Evolutionary conservation across 2,797 vertebrate genomes (phyloP).

Genomic region (Alosa sapidissima): DNA sequence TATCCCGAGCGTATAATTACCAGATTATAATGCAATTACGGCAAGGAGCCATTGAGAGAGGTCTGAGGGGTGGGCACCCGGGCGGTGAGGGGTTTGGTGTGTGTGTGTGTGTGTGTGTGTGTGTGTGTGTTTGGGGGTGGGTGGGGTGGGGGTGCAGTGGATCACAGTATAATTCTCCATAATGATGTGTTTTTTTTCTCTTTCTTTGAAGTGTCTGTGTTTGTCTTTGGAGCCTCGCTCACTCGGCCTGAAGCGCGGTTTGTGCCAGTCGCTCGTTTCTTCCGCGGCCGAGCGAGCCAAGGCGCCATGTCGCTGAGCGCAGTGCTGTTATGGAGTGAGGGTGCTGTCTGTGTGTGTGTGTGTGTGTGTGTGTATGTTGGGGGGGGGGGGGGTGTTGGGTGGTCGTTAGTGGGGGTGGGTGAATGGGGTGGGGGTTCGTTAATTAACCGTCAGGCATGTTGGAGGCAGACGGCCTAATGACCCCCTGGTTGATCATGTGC

Average conservation of each 20-base stretch:
- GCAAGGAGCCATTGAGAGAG: conserved; percentile 5
- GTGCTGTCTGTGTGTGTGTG: not conserved
- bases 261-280: not conserved
- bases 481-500: conserved; percentile 32
- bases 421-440: not conserved
- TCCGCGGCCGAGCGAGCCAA: not conserved
- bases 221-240: not conserved
- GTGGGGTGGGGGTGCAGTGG: not conserved
- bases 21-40: conserved; percentile 24
- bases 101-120: not conserved
- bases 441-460: conserved; percentile 28
- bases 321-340: not conserved
- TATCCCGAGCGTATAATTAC: conserved; percentile 18
- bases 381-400: not conserved
- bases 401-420: not conserved
- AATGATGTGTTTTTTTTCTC: conserved; percentile 1
- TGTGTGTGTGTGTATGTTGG: not conserved
- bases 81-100: not conserved
- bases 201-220: conserved; percentile 3
- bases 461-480: conserved; percentile 47
- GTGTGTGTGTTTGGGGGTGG: not conserved
- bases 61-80: not conserved
- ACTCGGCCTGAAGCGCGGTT: not conserved
- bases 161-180: not conserved
- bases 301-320: not conserved